Base-by-base conservation (phyloP, 1,140 invertebrate genomes). In the Heliconius hewitsoni region DNA sequence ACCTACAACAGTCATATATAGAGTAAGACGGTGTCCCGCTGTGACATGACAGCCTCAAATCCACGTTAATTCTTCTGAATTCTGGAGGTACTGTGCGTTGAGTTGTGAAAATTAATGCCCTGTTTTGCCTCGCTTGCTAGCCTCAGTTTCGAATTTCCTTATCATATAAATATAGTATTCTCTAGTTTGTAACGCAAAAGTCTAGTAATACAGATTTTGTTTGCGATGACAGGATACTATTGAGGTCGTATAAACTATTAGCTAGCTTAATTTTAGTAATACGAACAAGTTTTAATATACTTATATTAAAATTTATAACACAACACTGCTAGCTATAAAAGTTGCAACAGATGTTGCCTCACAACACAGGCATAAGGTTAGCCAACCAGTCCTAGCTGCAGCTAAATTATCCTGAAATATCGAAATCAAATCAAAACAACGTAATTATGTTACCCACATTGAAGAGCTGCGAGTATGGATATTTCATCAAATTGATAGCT, bases 381-480 rank as follows among this genome's bases (percentile, higher is more conserved):
- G 57, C 57, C 57, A 60, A 60, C 57, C 57, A 60, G 57, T 23
- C 57, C 57, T 60, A 16, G 13, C 42, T 46, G 42, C 42, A 27
- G 57, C 57, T 60, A 60, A 60, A 60, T 60, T 60, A 60, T 60
- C 60, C 27, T 66, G 27, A 30, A 66, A 30, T 27, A 66, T 66
- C 60, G 60, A 66, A 66, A 66, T 66, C 23, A 27, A 66, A 66
- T 66, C 27, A 66, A 66, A 66, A 66, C 27, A 66, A 66, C 60
- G n/a, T 66, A 66, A 66, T 66, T 30, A 66, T 46, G 16, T 46
- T 16, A n/a, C 8, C 8, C 11, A 23, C n/a, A 23, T 66, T 66
- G 23, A 66, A 66, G 27, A 30, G 23, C 60, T 6, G 11, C 1
- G 60, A 66, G 9, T 30, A 18, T 30, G 27, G 9, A 66, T 60